phyloP scores from a whole-genome alignment of 2,113 vertebrate species.

The Puma concolor region DNA sequence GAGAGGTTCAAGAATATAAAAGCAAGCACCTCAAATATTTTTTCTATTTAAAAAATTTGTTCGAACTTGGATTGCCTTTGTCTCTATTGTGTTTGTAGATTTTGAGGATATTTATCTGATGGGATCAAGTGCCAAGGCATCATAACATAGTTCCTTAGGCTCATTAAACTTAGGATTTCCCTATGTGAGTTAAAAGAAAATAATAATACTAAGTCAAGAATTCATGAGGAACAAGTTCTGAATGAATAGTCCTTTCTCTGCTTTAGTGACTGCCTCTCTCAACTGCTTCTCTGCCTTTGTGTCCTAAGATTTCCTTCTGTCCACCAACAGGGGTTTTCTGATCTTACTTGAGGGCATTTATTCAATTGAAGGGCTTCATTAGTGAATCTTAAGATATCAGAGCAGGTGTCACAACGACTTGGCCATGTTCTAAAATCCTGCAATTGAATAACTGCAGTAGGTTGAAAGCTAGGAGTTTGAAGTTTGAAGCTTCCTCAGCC shows the following conservation, averaged over 20 bases:
- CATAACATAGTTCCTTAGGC: neutral
- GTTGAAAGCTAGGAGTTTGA: neutral
- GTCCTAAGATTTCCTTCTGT: neutral
- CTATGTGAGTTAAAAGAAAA: neutral
- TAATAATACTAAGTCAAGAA: neutral
- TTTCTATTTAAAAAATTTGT: neutral
- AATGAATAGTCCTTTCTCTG: neutral
- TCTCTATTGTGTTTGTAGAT: neutral
- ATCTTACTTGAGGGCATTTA: neutral
- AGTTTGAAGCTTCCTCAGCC: neutral
- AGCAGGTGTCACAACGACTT: neutral
- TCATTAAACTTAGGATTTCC: neutral
- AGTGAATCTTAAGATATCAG: neutral
- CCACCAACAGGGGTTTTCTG: neutral
- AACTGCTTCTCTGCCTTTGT: neutral
- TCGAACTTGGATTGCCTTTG: slow-evolving; percentile 7
- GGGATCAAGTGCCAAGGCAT: neutral
- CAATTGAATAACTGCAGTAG: neutral
- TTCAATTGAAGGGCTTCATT: neutral
- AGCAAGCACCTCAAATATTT: neutral
- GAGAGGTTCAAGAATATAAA: neutral
- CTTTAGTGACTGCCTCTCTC: neutral
- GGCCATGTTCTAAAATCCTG: neutral
- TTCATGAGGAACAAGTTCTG: neutral
- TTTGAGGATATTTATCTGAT: neutral